A percentile compares a stretch with the other conserved stretches of the same genome.
Evolutionary conservation across 1,140 invertebrate species (phyloP).

Genomic region (Oscheius sp.): DNA sequence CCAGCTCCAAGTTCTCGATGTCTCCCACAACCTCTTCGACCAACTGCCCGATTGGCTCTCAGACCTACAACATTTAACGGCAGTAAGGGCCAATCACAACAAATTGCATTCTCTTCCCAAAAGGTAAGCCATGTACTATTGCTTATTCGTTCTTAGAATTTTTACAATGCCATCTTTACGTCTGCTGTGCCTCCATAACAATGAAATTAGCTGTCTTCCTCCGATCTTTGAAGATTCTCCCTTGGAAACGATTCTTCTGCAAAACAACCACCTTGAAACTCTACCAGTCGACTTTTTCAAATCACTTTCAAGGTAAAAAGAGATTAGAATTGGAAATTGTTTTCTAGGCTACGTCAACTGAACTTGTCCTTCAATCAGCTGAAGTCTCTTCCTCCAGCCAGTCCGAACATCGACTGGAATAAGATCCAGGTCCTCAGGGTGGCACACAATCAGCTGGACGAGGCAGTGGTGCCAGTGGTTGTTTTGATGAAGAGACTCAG

Average conservation of each 20-base stretch:
- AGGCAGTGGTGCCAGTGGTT: slow-evolving; percentile 20
- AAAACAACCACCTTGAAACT: slow-evolving; percentile 22
- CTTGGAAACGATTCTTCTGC: slow-evolving; percentile 24
- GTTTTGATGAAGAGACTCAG: slow-evolving; percentile 21
- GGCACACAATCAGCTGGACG: slow-evolving; percentile 25
- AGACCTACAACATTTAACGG: slow-evolving; percentile 16
- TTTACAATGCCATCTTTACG: slow-evolving; percentile 23
- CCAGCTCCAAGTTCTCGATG: slow-evolving; percentile 18
- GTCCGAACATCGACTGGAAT: slow-evolving; percentile 10
- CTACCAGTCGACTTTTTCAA: slow-evolving; percentile 29
- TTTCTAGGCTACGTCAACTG: slow-evolving; percentile 25
- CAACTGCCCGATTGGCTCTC: slow-evolving; percentile 31
- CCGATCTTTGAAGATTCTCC: slow-evolving; percentile 24
- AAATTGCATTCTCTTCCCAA: background rate
- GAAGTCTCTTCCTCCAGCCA: slow-evolving; percentile 5
- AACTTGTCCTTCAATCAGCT: slow-evolving; percentile 28
- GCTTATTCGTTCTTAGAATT: slow-evolving; percentile 23
- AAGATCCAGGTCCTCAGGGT: slow-evolving; percentile 20
- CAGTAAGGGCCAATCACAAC: slow-evolving; percentile 27
- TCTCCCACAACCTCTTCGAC: slow-evolving; percentile 30
- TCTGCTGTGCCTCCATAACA: slow-evolving; percentile 25
- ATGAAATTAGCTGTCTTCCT: slow-evolving; percentile 19
- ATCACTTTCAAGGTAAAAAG: slow-evolving; percentile 8
- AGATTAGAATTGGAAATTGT: background rate
- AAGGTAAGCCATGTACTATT: no score